Percentiles rank a stretch among this genome's conserved stretches.
Evolutionary conservation across 2,797 vertebrate genomes (phyloP).

Genomic region (Sebastolobus altivelis): DNA sequence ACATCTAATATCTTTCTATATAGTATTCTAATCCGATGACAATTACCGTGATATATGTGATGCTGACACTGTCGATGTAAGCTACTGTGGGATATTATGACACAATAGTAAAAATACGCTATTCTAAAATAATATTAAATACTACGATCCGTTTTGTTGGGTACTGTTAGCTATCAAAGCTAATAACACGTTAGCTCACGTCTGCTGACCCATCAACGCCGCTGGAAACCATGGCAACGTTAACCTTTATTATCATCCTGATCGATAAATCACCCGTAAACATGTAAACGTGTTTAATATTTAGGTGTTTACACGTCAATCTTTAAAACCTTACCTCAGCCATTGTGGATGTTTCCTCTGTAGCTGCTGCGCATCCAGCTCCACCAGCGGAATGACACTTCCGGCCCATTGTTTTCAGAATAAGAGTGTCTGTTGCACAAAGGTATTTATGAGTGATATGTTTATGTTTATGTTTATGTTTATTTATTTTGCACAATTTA

Average conservation of each 20-base stretch:
- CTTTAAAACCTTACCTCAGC: slow-evolving; percentile 69
- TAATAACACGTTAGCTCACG: slow-evolving; percentile 55
- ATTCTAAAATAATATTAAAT: neutral
- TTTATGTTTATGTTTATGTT: no score
- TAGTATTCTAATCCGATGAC: accelerated
- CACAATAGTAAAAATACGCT: neutral
- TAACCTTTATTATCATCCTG: neutral
- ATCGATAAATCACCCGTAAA: neutral
- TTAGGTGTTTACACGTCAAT: accelerated
- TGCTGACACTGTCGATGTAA: no score
- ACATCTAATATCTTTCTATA: accelerated
- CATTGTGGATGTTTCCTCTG: slow-evolving; percentile 58
- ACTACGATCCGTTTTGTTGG: neutral
- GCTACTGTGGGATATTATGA: neutral
- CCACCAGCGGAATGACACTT: neutral
- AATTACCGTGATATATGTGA: neutral
- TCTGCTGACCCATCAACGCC: slow-evolving; percentile 2
- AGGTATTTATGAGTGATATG: no score
- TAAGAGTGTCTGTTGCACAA: neutral
- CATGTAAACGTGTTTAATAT: accelerated
- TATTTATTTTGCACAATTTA: no score
- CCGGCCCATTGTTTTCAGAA: slow-evolving; percentile 34
- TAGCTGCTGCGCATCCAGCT: neutral
- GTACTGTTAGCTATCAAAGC: slow-evolving; percentile 41
- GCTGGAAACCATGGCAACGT: neutral